A percentile compares a stretch with the other conserved stretches of the same genome.
Evolutionary conservation across 2,113 vertebrate genomes (phyloP).

Genomic region (Catharus bicknelli): DNA sequence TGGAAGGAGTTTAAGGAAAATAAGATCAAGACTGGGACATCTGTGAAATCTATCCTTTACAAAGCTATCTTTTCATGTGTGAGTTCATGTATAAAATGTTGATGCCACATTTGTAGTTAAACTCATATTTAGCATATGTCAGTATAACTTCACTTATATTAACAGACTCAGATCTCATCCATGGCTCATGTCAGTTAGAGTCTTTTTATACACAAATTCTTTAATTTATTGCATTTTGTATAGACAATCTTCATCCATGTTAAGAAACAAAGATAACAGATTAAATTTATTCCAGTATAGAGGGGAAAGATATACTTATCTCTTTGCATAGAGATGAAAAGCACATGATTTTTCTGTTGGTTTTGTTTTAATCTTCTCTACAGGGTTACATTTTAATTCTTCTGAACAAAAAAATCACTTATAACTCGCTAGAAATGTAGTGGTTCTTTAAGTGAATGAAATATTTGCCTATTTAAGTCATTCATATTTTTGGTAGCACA

Average conservation of each 20-base stretch:
- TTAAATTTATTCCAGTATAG: neutral
- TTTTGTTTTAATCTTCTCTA: neutral
- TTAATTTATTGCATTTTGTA: neutral
- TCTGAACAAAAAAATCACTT: neutral
- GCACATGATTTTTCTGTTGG: rapidly evolving
- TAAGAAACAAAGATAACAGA: neutral
- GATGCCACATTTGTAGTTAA: neutral
- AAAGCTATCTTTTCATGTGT: neutral
- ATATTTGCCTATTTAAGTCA: neutral
- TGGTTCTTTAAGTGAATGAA: neutral
- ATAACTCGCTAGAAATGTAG: neutral
- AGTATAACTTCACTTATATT: neutral
- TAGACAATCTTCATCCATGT: neutral
- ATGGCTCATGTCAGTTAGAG: neutral
- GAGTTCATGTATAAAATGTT: neutral
- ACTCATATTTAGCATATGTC: neutral
- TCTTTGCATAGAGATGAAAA: neutral
- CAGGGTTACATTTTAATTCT: neutral
- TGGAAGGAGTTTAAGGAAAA: neutral
- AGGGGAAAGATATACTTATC: neutral
- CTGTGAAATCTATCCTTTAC: neutral
- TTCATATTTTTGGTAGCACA: neutral
- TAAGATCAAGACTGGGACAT: neutral
- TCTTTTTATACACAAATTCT: neutral
- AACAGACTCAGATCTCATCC: neutral